Evolutionary conservation across 2,888 invertebrate species (phyloP).

Genomic region (Neoascia interrupta): DNA sequence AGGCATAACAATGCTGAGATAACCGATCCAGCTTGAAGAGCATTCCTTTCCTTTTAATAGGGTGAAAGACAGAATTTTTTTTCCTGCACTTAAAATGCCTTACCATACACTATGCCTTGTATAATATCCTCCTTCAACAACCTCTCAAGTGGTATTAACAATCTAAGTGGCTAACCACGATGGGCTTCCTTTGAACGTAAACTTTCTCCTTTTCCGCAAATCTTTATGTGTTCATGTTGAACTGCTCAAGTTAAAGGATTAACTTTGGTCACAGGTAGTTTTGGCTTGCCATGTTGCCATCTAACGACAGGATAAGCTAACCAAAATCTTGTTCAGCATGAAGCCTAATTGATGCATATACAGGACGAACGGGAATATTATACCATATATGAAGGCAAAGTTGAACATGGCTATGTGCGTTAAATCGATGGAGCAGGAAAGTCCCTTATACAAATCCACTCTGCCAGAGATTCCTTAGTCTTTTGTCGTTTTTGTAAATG

Average conservation of each 20-base stretch:
- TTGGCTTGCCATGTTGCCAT: not conserved
- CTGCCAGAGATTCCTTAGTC: slow-evolving; percentile 22
- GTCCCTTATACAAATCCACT: slow-evolving; percentile 9
- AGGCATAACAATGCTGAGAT: no score
- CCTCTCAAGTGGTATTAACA: not conserved
- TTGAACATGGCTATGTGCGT: no score
- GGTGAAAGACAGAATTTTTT: no score
- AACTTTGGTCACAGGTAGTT: slow-evolving; percentile 2
- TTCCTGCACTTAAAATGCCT: no score
- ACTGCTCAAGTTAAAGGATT: not conserved
- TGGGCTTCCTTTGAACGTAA: not conserved
- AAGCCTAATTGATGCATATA: slow-evolving; percentile 45
- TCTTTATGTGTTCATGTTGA: no score
- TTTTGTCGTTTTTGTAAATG: slow-evolving; percentile 1
- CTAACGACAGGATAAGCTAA: slow-evolving; percentile 19
- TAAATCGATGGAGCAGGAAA: no score
- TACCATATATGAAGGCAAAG: no score
- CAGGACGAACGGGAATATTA: not conserved
- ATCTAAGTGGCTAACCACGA: not conserved
- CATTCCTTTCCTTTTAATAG: no score
- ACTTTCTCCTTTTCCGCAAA: not conserved
- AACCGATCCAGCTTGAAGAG: no score
- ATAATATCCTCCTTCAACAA: no score
- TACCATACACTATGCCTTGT: no score
- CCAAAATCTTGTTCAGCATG: slow-evolving; percentile 34